Evolutionary conservation across 2,797 vertebrate species (phyloP), one percentile per base, ranked within the genome.

Genomic region (Chiloscyllium punctatum): DNA sequence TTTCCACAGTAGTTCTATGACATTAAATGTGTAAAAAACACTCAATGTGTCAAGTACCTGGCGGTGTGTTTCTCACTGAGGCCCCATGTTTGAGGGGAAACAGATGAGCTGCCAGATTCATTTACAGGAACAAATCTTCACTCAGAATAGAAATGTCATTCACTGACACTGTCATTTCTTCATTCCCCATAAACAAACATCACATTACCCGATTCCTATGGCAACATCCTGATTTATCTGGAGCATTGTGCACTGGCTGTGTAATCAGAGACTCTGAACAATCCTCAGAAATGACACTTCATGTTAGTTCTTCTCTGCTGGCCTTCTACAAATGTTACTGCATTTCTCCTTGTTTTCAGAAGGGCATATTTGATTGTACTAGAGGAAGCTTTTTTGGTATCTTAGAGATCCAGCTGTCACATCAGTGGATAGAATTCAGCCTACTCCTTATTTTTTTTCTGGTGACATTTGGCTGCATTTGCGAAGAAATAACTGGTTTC

Each of bases 151-250:
- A 96, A 97, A 97, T 97, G 96, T 97, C 96, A 97, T 96, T 96
- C 97, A 95, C 96, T 96, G 96, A 96, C 96, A 97, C 86, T 97
- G 96, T 97, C 96, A 96, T 97, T 97, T 97, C 97, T 96, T 96
- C 96, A 95, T 97, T 96, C 96, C 97, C 96, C 96, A 96, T 97
- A 97, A 98, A 98, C 96, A 98, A 97, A 97, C 95, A 96, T 96
- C 96, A 96, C 95, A 95, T 97, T 97, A 97, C 96, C 97, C 97
- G 96, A 96, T 98, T 96, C 96, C 97, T 97, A 98, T 97, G 97
- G 97, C 97, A 98, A 98, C 97, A 68, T 69, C 96, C 96, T 84
- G 82, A 96, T 82, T 96, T 96, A 96, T 96, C 96, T 96, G 66
- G 96, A 97, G 96, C 96, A 97, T 96, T 96, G 96, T 69, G 96